These are phyloP conservation scores for Trichoplusia ni DNA, from an alignment of 1,140 invertebrate genomes.

Conservation along the genomic window DNA sequence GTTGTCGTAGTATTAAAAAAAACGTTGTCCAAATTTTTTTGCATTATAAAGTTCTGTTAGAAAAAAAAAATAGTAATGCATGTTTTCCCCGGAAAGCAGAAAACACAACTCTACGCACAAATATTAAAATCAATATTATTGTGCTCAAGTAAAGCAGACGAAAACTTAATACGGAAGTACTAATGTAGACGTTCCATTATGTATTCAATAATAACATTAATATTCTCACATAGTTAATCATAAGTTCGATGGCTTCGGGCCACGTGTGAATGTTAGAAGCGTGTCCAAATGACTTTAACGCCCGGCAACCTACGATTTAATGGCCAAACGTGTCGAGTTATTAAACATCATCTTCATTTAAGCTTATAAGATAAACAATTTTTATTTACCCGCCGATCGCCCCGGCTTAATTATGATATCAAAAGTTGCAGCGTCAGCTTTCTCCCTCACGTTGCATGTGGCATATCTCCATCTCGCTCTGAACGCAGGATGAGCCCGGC, in stretches of 20 bases:
- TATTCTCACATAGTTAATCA: neutral
- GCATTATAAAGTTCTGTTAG: too few relatives aligned
- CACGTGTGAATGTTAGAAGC: constrained; percentile 34
- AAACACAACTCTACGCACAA: too few relatives aligned
- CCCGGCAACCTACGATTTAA: constrained; percentile 50
- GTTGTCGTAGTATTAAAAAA: too few relatives aligned
- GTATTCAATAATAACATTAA: too few relatives aligned
- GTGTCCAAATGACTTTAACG: constrained; percentile 35
- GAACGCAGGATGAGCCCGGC: constrained; percentile 50
- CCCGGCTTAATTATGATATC: constrained; percentile 76
- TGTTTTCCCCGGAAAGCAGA: too few relatives aligned
- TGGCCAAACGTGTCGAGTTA: constrained; percentile 52
- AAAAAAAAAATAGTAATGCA: too few relatives aligned
- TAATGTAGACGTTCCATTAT: too few relatives aligned
- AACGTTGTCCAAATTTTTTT: too few relatives aligned
- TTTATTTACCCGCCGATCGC: constrained; percentile 53
- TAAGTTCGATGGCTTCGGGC: neutral
- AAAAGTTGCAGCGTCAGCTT: constrained; percentile 64
- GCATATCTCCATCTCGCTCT: constrained; percentile 52
- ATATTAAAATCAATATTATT: too few relatives aligned
- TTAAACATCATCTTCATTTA: constrained; percentile 62
- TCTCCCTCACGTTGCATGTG: constrained; percentile 47
- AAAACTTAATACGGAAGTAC: too few relatives aligned
- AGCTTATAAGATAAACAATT: constrained; percentile 68
- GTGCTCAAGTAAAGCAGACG: too few relatives aligned